A percentile compares a stretch with the other conserved stretches of the same genome.
Evolutionary conservation across 2,888 invertebrate genomes (phyloP).

Genomic region (Diadromus collaris): DNA sequence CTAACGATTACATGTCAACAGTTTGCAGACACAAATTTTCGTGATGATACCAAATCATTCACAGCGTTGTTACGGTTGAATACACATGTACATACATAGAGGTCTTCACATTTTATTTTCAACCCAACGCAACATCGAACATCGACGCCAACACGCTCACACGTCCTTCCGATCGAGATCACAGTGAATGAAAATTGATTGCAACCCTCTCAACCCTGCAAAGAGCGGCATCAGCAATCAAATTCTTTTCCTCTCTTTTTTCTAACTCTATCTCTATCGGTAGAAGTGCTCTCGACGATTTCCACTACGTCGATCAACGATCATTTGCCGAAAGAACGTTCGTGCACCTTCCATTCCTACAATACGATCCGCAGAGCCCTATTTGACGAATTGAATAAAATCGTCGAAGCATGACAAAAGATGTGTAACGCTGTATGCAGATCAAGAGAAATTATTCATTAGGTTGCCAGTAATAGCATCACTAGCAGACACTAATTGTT

Average conservation of each 20-base stretch:
- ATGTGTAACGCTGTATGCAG: background rate
- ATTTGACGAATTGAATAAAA: constrained; percentile 30
- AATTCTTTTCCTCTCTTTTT: constrained; percentile 48
- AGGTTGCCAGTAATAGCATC: constrained; percentile 4
- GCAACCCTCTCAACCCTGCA: constrained; percentile 42
- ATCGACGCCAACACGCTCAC: constrained; percentile 22
- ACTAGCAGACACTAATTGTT: constrained; percentile 47
- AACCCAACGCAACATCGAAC: constrained; percentile 32
- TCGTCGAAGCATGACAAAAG: background rate
- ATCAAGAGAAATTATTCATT: constrained; percentile 45
- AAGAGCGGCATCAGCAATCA: constrained; percentile 44
- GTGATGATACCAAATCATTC: constrained; percentile 33
- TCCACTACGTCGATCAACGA: constrained; percentile 20
- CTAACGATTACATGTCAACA: constrained; percentile 24
- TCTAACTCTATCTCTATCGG: constrained; percentile 9
- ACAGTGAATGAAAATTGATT: constrained; percentile 58
- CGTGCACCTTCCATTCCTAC: background rate
- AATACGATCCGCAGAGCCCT: background rate
- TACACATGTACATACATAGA: constrained; percentile 54
- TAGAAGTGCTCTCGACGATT: constrained; percentile 29
- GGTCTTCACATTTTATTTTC: constrained; percentile 49
- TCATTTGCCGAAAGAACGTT: constrained; percentile 20
- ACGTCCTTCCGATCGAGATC: constrained; percentile 32
- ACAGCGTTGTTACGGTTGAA: background rate
- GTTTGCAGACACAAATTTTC: constrained; percentile 16